These are phyloP conservation scores for Drosophila kambysellisi DNA, from an alignment of 2,888 invertebrate genomes.

Conservation along the genomic window DNA sequence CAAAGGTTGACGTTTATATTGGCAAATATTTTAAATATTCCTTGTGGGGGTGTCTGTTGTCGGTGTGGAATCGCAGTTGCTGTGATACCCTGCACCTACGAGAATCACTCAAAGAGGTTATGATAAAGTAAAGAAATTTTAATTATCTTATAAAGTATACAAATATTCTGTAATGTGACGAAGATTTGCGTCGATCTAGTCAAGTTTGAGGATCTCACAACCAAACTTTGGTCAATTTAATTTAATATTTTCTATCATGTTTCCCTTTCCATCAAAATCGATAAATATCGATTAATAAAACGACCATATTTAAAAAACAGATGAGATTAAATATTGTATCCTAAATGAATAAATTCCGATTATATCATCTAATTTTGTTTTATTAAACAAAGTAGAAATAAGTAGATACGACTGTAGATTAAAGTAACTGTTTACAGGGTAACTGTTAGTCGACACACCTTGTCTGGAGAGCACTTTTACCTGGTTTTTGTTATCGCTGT, in stretches of 20 bases:
- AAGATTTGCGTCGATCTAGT: background rate
- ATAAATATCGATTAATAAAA: background rate
- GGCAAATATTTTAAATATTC: conserved; percentile 79
- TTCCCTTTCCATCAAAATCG: background rate
- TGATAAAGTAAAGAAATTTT: background rate
- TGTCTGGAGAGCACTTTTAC: background rate
- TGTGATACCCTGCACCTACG: background rate
- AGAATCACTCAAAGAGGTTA: background rate
- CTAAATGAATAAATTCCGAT: background rate
- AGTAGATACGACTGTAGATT: too few species aligned
- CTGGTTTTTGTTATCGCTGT: conserved; percentile 30
- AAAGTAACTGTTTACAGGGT: background rate
- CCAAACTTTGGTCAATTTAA: background rate
- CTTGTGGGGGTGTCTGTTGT: conserved; percentile 42
- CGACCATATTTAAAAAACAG: too few species aligned
- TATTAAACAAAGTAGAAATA: too few species aligned
- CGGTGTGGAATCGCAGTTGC: conserved; percentile 14
- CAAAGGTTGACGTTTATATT: conserved; percentile 76
- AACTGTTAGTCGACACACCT: background rate
- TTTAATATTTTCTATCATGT: background rate
- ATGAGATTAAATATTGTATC: background rate
- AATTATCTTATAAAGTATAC: background rate
- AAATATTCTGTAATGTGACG: background rate
- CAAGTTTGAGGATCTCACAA: background rate
- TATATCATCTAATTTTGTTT: background rate